Base-by-base conservation (phyloP, 2,113 vertebrate genomes). In the Forbesichthys papilliferus region DNA sequence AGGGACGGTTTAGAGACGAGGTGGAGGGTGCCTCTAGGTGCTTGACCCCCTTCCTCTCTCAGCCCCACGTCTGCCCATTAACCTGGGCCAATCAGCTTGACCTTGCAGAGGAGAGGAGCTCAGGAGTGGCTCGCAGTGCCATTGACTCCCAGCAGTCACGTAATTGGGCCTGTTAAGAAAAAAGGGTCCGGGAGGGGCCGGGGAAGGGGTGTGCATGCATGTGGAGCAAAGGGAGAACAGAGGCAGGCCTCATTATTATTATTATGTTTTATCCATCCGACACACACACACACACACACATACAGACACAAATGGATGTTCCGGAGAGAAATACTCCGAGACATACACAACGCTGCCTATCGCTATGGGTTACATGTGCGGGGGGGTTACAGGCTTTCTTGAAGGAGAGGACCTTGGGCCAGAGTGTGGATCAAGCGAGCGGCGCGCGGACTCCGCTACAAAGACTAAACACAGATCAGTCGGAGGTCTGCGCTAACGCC, bases 81-180 rank as follows among this genome's bases (percentile, higher is more conserved):
- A 92, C 90, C 90, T 92, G 84, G 73, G 77, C 88, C 88, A 91
- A 91, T 91, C 89, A 91, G 83, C 85, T 88, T 92, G 91, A 92
- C 93, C 93, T 92, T 92, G 85, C 80, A 71, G 81, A 88, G 66
- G 71, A 87, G 87, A 91, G 80, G 79, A 89, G 84, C 80, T 71
- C 60, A 62, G 74, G 87, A 88, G 87, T 82, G 85, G 81, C 72
- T 81, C 76, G 68, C 71, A 85, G 79, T 16, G 14, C 79, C 87
- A 90, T 86, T 87, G 90, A 90, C 87, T 90, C 74, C 78, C 76
- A 86, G 81, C 83, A 86, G 90, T 85, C 79, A 86, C 79, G 88
- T 92, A 92, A 93, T 93, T 91, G 36, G 90, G 90, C 64, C 85
- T 71, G 83, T 89, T 89, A 82, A 89, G 86, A 88, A 61, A 62